A percentile compares a stretch with the other conserved stretches of the same genome.
Conservation (phyloP, 1,140 invertebrate species). For the Matsumurasca onukii region DNA sequence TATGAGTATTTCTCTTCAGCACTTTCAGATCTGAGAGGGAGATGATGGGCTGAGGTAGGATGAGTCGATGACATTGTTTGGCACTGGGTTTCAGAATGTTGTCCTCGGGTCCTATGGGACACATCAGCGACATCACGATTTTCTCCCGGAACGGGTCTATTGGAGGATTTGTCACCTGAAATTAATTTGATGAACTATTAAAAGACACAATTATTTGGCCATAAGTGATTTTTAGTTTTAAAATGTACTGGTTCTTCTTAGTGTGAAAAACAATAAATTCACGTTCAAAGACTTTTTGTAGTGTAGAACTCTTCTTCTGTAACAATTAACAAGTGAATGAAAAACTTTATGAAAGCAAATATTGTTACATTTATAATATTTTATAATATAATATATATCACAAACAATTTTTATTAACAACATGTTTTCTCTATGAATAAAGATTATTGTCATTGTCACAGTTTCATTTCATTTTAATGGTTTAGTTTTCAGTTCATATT, state of each 20-base stretch:
- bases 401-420: too few relatives aligned
- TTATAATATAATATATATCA: too few relatives aligned
- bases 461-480: too few relatives aligned
- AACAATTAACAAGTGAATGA: too few relatives aligned
- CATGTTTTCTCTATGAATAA: background rate
- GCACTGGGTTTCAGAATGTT: slow-evolving; percentile 92
- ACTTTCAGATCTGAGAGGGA: slow-evolving; percentile 89
- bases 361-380: too few relatives aligned
- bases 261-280: too few relatives aligned
- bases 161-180: slow-evolving; percentile 95
- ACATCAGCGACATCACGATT: slow-evolving; percentile 96
- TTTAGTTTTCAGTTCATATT: too few relatives aligned
- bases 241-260: too few relatives aligned
- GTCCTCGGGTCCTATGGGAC: slow-evolving; percentile 87
- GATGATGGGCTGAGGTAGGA: slow-evolving; percentile 92
- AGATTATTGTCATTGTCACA: background rate
- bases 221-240: background rate
- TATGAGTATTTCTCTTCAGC: slow-evolving; percentile 79
- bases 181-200: slow-evolving; percentile 15
- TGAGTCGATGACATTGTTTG: slow-evolving; percentile 89
- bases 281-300: too few relatives aligned
- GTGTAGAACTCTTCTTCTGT: too few relatives aligned
- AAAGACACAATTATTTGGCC: too few relatives aligned
- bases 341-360: too few relatives aligned
- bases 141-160: slow-evolving; percentile 99